Percentiles rank a stretch among this genome's conserved stretches.
Evolutionary conservation across 2,113 vertebrate genomes (phyloP).

Genomic region (Pollachius pollachius): DNA sequence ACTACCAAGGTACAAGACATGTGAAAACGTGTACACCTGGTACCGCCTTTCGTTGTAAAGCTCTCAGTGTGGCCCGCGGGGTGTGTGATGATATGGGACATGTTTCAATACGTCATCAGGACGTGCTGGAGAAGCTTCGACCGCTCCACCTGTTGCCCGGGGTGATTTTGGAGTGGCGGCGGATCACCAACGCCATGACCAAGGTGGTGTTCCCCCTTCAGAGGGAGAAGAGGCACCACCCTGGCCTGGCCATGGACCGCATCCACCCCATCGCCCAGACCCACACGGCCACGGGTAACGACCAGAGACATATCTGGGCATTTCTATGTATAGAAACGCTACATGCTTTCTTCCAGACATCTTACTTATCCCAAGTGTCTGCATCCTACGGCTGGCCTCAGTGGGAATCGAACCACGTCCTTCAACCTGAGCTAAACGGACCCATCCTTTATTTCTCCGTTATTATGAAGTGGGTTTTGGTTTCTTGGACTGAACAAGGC

Average conservation of each 20-base stretch:
- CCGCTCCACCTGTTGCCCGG: constrained; percentile 86
- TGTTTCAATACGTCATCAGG: constrained; percentile 68
- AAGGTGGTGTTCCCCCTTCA: constrained; percentile 95
- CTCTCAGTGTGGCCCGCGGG: no score
- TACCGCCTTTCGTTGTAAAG: neutral
- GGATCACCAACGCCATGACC: constrained; percentile 91
- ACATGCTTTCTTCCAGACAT: no score
- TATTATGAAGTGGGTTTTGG: no score
- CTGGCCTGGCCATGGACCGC: constrained; percentile 86
- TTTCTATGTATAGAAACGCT: no score
- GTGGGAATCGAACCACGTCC: no score
- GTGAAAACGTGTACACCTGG: no score
- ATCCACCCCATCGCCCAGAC: constrained; percentile 88
- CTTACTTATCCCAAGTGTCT: no score
- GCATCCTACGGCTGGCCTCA: no score
- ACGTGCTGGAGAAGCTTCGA: constrained; percentile 89
- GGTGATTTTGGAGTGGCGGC: constrained; percentile 93
- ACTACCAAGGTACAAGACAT: constrained; percentile 84
- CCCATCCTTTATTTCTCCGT: no score
- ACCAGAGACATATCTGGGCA: no score
- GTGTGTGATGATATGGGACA: neutral
- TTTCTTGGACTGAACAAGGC: no score
- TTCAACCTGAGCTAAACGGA: no score
- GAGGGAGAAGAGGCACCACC: constrained; percentile 80
- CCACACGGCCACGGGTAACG: constrained; percentile 91